A percentile compares a stretch with the other conserved stretches of the same genome.
These are phyloP conservation scores for Oncorhynchus mykiss DNA, from an alignment of 2,113 vertebrate species.

Conservation along the genomic window DNA sequence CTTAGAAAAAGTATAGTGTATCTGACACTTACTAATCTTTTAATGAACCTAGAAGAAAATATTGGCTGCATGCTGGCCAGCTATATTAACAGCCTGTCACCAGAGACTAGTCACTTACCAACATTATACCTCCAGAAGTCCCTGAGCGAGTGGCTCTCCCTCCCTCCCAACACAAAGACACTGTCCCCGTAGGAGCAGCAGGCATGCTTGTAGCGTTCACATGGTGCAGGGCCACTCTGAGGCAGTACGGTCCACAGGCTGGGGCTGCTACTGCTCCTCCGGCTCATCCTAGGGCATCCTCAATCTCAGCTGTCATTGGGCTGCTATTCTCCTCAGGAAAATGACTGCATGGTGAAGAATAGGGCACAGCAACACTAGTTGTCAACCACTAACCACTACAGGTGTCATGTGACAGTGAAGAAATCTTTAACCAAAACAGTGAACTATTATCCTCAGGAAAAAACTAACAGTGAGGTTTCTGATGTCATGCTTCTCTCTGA, in stretches of 20 bases:
- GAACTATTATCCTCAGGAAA: too few species aligned
- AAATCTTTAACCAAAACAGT: too few species aligned
- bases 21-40: too few species aligned
- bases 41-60: too few species aligned
- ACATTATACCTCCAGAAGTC: conserved; percentile 86
- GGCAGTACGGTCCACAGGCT: conserved; percentile 71
- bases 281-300: conserved; percentile 51
- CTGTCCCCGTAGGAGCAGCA: conserved; percentile 67
- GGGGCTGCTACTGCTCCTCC: conserved; percentile 24
- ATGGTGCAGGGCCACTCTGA: conserved; percentile 66
- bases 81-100: not conserved
- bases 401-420: too few species aligned
- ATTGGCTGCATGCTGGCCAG: too few species aligned
- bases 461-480: too few species aligned
- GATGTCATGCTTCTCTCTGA: too few species aligned
- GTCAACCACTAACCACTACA: too few species aligned
- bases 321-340: conserved; percentile 9
- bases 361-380: not conserved
- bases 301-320: conserved; percentile 28
- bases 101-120: conserved; percentile 65
- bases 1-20: too few species aligned
- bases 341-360: not conserved
- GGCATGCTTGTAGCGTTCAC: conserved; percentile 81
- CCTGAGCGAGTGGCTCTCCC: conserved; percentile 59
- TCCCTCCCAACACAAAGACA: conserved; percentile 82